phyloP scores from a whole-genome alignment of 2,113 vertebrate species.

The Poicephalus meyeri region DNA sequence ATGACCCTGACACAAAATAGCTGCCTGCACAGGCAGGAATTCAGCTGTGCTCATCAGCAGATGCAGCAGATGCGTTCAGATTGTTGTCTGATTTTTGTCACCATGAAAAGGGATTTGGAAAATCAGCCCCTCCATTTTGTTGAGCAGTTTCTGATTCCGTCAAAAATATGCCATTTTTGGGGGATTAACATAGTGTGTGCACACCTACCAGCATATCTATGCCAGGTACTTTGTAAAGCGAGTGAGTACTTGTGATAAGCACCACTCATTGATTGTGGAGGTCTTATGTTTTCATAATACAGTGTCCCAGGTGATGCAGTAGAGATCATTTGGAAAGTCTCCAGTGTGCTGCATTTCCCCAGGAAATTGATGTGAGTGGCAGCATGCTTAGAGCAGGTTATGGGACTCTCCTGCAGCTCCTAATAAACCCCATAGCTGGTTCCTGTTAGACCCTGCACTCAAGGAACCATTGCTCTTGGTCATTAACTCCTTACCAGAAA shows the following conservation, averaged over 20 bases:
- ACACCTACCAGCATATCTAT: rapidly evolving
- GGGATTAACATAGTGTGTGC: not conserved
- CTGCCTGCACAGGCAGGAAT: not conserved
- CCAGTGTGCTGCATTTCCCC: not conserved
- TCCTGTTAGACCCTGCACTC: not conserved
- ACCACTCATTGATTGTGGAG: not conserved
- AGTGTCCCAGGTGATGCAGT: not conserved
- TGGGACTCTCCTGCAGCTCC: not conserved
- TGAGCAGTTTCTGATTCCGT: not conserved
- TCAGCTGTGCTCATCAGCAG: not conserved
- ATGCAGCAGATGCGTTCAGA: not conserved
- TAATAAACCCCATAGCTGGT: not conserved
- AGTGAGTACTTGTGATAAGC: not conserved
- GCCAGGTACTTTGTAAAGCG: not conserved
- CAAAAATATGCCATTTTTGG: not conserved
- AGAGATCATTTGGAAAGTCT: not conserved
- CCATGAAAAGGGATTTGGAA: not conserved
- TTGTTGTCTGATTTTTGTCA: not conserved
- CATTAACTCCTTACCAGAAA: not conserved
- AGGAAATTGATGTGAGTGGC: not conserved
- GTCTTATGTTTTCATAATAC: rapidly evolving
- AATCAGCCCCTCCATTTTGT: not conserved
- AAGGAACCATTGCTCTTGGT: not conserved
- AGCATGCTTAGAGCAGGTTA: rapidly evolving
- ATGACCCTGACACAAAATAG: not conserved